Conservation (phyloP, 2,888 invertebrate genomes). For the Anagyrus pseudococci region DNA sequence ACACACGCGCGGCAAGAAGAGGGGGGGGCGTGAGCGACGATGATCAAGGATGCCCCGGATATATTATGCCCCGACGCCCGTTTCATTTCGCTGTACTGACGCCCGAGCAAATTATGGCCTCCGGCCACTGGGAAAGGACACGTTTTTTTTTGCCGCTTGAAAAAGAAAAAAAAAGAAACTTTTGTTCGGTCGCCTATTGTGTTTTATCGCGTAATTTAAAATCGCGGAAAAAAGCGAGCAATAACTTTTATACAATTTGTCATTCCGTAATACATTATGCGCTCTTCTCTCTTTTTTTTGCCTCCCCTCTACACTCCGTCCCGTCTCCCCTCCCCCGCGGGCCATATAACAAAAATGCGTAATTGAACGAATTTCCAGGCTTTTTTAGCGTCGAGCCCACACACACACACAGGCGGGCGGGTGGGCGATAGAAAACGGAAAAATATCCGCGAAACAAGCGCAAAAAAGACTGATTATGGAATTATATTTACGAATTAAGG, state of each 20-base stretch:
- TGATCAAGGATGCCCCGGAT: constrained; percentile 37
- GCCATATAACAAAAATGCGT: constrained; percentile 35
- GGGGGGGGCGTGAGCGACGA: no score
- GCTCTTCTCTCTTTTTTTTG: constrained; percentile 11
- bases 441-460: constrained; percentile 27
- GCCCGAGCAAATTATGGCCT: constrained; percentile 38
- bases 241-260: constrained; percentile 40
- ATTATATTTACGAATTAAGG: constrained; percentile 34
- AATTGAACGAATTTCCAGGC: constrained; percentile 38
- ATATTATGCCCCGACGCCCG: constrained; percentile 24
- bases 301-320: no score
- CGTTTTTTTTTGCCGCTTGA: constrained; percentile 27
- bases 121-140: constrained; percentile 17
- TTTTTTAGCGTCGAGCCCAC: constrained; percentile 17
- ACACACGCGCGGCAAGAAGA: no score
- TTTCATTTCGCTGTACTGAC: constrained; percentile 32
- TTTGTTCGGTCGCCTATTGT: constrained; percentile 38
- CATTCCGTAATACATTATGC: constrained; percentile 39
- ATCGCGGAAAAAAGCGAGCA: constrained; percentile 34
- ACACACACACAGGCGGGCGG: no score
- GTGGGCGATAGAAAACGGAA: no score
- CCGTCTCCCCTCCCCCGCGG: no score
- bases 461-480: constrained; percentile 26
- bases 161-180: constrained; percentile 28
- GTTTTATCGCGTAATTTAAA: constrained; percentile 40